Evolutionary conservation across 2,888 invertebrate genomes (phyloP).

Genomic region (Aphodius sticticus): DNA sequence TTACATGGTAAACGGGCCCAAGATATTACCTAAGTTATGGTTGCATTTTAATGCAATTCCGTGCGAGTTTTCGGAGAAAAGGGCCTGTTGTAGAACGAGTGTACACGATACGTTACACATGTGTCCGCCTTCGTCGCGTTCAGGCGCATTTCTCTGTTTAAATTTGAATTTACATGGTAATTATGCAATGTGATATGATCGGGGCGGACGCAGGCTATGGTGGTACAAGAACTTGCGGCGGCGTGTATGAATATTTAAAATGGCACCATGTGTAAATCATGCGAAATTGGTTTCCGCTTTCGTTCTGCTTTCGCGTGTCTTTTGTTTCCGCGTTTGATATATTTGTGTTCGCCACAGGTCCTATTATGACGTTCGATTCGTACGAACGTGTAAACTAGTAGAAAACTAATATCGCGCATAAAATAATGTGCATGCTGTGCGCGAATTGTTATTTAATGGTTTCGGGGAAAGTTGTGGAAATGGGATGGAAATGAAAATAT

Average conservation of each 20-base stretch:
- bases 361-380: neutral
- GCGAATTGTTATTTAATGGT: too few species aligned
- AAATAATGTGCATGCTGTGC: neutral
- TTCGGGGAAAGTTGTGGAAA: too few species aligned
- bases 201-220: neutral
- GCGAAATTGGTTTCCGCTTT: conserved; percentile 23
- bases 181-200: conserved; percentile 20
- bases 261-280: conserved; percentile 10
- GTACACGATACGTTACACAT: conserved; percentile 6
- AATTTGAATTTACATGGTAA: conserved; percentile 22
- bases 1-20: neutral
- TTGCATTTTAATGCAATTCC: neutral
- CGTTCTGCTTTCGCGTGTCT: conserved; percentile 6
- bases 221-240: neutral
- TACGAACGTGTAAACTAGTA: neutral
- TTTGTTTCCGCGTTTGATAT: neutral
- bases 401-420: neutral
- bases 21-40: neutral
- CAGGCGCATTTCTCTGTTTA: neutral
- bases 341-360: neutral
- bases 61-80: neutral
- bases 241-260: conserved; percentile 20
- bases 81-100: neutral
- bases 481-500: too few species aligned
- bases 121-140: neutral